Conservation (phyloP, 2,797 vertebrate genomes). For the Platalea minor region DNA sequence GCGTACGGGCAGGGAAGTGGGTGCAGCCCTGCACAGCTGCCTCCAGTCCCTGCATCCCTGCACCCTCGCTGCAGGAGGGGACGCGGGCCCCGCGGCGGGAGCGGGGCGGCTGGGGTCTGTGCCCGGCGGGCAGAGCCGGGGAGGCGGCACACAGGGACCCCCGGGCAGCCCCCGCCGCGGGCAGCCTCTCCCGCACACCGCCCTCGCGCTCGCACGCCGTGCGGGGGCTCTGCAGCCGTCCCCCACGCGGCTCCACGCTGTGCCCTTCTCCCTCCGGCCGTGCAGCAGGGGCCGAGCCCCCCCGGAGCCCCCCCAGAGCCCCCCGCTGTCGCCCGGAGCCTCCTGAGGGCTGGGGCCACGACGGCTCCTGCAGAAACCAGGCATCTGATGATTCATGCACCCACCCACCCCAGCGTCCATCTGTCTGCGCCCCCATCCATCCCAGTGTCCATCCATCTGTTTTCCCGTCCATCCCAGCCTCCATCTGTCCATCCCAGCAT, state of each 20-base stretch:
- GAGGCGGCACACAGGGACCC: not conserved
- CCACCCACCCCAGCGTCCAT: too few species aligned
- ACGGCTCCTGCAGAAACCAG: not conserved
- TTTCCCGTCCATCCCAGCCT: not conserved
- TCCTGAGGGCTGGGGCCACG: not conserved
- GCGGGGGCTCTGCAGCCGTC: not conserved
- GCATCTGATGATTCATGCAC: accelerated
- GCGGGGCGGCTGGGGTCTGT: not conserved
- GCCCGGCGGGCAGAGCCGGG: too few species aligned
- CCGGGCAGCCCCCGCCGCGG: not conserved
- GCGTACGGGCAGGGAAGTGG: not conserved
- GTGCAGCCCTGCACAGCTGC: too few species aligned
- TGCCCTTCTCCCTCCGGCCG: not conserved
- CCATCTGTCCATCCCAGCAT: not conserved
- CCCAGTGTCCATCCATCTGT: not conserved
- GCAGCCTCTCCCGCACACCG: not conserved
- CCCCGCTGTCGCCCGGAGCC: accelerated
- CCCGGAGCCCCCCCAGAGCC: not conserved
- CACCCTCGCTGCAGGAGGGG: too few species aligned
- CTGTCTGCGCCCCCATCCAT: too few species aligned
- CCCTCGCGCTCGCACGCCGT: not conserved
- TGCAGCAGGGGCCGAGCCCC: too few species aligned
- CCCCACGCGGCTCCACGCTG: not conserved
- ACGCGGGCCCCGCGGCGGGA: too few species aligned
- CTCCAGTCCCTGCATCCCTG: not conserved